Conservation (phyloP, 2,888 invertebrate genomes). For the Drosophila picticornis region DNA sequence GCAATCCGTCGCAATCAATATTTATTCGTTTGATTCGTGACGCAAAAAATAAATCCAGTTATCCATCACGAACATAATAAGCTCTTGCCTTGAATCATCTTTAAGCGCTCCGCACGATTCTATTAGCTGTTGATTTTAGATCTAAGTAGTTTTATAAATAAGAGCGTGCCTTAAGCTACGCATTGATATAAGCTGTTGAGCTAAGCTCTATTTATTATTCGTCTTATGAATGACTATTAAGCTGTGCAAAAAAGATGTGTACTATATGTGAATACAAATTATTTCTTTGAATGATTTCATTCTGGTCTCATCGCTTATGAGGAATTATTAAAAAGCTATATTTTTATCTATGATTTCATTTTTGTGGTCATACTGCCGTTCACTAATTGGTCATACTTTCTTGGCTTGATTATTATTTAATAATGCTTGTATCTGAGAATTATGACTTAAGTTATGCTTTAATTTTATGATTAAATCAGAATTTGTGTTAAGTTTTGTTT, state of each 20-base stretch:
- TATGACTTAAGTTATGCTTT: not conserved
- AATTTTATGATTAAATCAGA: not conserved
- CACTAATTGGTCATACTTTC: not conserved
- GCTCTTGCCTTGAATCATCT: slow-evolving; percentile 2
- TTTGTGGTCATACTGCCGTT: not conserved
- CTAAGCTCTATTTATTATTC: not conserved
- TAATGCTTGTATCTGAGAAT: not conserved
- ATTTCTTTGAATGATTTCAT: slow-evolving; percentile 3
- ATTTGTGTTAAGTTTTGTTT: not conserved
- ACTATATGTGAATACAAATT: not conserved
- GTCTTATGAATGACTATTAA: not conserved
- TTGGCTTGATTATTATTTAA: not conserved
- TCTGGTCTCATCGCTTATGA: not conserved
- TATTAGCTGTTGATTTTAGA: not conserved
- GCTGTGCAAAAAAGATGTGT: not conserved
- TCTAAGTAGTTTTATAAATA: slow-evolving; percentile 1
- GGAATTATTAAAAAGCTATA: not conserved
- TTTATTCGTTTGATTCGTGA: slow-evolving; percentile 16
- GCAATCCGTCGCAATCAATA: slow-evolving; percentile 10
- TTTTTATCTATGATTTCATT: not conserved
- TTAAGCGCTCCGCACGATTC: slow-evolving; percentile 11
- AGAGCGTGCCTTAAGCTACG: not conserved
- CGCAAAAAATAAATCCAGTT: not conserved
- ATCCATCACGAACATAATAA: slow-evolving; percentile 19
- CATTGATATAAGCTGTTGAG: not conserved